Base-by-base conservation (phyloP, 1,140 invertebrate genomes). In the Steinernema feltiae region DNA sequence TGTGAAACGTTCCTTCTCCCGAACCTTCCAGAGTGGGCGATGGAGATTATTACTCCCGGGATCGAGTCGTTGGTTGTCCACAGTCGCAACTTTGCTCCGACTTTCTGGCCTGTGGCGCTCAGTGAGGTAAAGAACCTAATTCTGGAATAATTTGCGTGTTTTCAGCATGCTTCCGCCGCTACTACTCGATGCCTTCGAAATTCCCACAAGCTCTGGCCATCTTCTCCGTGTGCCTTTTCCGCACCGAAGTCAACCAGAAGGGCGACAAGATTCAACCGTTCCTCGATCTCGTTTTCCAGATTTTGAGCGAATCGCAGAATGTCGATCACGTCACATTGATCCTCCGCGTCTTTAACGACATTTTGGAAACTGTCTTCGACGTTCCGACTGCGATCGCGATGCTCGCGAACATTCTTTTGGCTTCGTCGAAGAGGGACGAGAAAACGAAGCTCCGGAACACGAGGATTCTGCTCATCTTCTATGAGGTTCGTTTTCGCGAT, bases 51-150 rank as follows among this genome's bases (percentile, higher is more conserved):
- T 27, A 75, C 84, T 7, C 30, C 48, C 30, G 84, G 82, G 2
- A 82, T 86, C 41, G 74, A 83, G 71, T 70, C 83, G 30, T 69
- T 83, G 27, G 76, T 83, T 29, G 32, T 84, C 29, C 82, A 83
- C 46, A 86, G 74, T 21, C 53, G 53, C 24, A 63, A 63, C 24
- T 63, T 63, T 21, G 53, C 53, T 27, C 53, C 53, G 24, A 27
- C 24, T 3, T 63, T 63, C 24, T 63, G 53, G 53, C 53, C 53
- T 27, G 53, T 63, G 24, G 53, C 53, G 12, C 24, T 63, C 7
- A 21, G 53, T 63, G 41, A 46, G 41, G n/a, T n/a, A n/a, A 41
- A 41, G 35, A 41, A 41, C 53, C 12, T 15, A 63, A 21, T 63
- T 63, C 24, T 27, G 53, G 12, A 63, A 3, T 27, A 3, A 3